A percentile compares a stretch with the other conserved stretches of the same genome.
Conservation (phyloP, 2,888 invertebrate species). For the Philonicus albiceps region DNA sequence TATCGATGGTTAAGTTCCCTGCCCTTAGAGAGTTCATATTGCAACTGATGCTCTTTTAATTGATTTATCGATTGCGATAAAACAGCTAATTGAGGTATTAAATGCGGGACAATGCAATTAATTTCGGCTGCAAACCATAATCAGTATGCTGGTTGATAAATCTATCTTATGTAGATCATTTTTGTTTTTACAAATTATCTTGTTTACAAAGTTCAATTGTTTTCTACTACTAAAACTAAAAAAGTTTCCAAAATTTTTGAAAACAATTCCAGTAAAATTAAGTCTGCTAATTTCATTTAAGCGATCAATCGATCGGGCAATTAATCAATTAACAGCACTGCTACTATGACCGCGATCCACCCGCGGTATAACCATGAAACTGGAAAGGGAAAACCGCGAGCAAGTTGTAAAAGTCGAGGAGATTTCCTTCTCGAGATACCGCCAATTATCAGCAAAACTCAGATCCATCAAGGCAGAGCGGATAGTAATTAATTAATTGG, state of each 20-base stretch:
- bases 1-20: neutral
- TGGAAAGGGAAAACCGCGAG: neutral
- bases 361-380: neutral
- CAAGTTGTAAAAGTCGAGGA: neutral
- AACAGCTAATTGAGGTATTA: neutral
- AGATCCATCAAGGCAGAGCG: neutral
- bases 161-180: neutral
- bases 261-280: neutral
- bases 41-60: neutral
- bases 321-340: constrained; percentile 18
- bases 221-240: neutral
- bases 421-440: neutral
- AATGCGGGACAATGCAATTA: neutral
- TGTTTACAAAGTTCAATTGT: neutral
- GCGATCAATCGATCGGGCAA: constrained; percentile 10
- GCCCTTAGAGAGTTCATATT: neutral
- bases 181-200: neutral
- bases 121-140: neutral
- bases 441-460: neutral
- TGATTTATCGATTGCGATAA: constrained; percentile 32
- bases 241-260: neutral
- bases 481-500: constrained; percentile 42
- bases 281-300: neutral
- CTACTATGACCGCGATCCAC: neutral
- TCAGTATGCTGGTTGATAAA: neutral